These are phyloP conservation scores for Aplochiton taeniatus DNA, from an alignment of 2,797 vertebrate species.

Conservation along the genomic window DNA sequence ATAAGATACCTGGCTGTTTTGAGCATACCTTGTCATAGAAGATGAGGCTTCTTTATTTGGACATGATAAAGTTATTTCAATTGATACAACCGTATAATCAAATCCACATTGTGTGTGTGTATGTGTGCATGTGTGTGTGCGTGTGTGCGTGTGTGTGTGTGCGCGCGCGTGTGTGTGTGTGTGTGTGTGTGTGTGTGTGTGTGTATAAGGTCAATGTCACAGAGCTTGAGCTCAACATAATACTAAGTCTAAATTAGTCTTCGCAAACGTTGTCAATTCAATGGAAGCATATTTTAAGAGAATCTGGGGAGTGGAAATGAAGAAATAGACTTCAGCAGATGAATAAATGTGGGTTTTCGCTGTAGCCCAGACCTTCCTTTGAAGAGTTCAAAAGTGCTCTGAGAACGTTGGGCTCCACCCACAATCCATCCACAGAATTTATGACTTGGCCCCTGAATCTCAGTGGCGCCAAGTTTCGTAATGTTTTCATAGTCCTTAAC, in stretches of 20 bases:
- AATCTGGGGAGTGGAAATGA: slow-evolving; percentile 19
- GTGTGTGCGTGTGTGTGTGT: neutral
- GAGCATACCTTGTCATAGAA: too few species aligned
- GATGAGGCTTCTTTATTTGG: too few species aligned
- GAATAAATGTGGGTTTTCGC: slow-evolving; percentile 51
- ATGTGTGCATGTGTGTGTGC: slow-evolving; percentile 2
- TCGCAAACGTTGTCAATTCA: neutral
- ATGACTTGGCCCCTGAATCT: slow-evolving; percentile 57
- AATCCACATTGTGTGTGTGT: too few species aligned
- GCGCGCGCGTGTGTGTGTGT: neutral
- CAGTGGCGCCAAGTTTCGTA: slow-evolving; percentile 61
- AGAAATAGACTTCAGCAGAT: slow-evolving; percentile 47
- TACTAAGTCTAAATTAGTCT: neutral
- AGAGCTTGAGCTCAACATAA: too few species aligned
- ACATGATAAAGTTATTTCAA: too few species aligned
- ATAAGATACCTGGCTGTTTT: too few species aligned
- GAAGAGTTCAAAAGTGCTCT: slow-evolving; percentile 68
- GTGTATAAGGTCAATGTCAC: neutral
- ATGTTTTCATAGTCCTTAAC: slow-evolving; percentile 43
- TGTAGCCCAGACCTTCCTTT: slow-evolving; percentile 48
- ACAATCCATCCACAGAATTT: slow-evolving; percentile 67
- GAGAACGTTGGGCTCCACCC: slow-evolving; percentile 61
- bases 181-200: slow-evolving; percentile 5
- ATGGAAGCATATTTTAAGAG: slow-evolving; percentile 13
- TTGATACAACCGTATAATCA: too few species aligned